Base-by-base conservation (phyloP, 2,888 invertebrate genomes). In the Colletes collaris region DNA sequence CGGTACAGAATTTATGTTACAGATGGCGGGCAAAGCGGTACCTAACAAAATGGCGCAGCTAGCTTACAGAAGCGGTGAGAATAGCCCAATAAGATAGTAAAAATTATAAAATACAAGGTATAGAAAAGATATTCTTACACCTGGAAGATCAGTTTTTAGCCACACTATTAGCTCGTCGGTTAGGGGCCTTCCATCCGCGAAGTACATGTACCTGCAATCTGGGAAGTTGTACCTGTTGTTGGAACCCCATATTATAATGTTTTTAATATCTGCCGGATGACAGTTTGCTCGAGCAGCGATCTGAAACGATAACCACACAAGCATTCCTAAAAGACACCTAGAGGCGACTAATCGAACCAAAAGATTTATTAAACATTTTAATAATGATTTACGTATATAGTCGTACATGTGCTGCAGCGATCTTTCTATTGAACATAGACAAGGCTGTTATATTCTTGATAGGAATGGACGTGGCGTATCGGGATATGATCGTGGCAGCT, bases 241-340 rank as follows among this genome's bases (percentile, higher is more conserved):
- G 0, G 67, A 69, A 8, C 88, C 88, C 87, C 87, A 88, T 16
- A 83, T 73, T 60, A 88, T 87, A 37, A 88, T 55, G 58, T 87
- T 87, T n/a, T 70, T 84, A 5, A 88, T 58, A 19, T 88, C 79
- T n/a, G 53, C 53, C 8, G 81, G 77, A 5, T 65, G 69, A 35
- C 84, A 75, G 4, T 76, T 19, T 10, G 58, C 55, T 55, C 58
- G 68, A 3, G 56, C 56, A 1, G 88, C 81, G 19, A 88, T 84
- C 88, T 88, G 50, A 56, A 46, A 46, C 8, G 10, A 10, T 8
- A 8, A 3, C 44, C 44, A 7, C 27, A 27, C 27, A 27, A 27
- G 27, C 27, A 27, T 27, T 2, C 27, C 27, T 2, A 27, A 27
- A 27, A 27, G 1, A 27, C 27, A 27, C 27, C 27, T 2, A 27